Conservation (phyloP, 2,888 invertebrate genomes). For the Caenorhabditis sp. region DNA sequence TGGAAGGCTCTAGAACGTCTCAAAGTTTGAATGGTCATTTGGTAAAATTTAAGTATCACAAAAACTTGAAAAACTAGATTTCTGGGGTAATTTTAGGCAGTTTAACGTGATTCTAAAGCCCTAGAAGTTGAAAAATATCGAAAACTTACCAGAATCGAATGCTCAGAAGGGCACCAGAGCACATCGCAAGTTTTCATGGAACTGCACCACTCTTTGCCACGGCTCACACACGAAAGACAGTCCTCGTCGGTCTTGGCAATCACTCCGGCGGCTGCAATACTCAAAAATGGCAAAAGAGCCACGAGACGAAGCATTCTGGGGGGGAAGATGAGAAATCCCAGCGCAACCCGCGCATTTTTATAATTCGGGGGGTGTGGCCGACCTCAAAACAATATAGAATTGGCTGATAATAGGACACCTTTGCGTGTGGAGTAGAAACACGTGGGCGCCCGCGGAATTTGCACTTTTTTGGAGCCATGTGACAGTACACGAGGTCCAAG, state of each 20-base stretch:
- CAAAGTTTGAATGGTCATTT: too few species aligned
- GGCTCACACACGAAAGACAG: constrained; percentile 24
- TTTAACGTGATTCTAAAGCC: too few species aligned
- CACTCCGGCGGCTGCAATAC: constrained; percentile 4
- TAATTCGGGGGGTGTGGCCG: too few species aligned
- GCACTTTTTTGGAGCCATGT: neutral
- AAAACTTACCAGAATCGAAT: constrained; percentile 28
- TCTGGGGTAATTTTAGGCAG: too few species aligned
- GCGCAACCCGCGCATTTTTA: too few species aligned
- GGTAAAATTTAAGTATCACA: too few species aligned
- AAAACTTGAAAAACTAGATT: too few species aligned
- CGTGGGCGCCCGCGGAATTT: constrained; percentile 5
- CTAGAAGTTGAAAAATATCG: too few species aligned
- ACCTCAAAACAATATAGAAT: neutral
- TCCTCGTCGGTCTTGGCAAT: constrained; percentile 30
- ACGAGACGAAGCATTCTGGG: neutral
- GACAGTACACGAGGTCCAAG: neutral
- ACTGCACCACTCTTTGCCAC: constrained; percentile 34
- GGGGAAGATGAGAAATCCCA: too few species aligned
- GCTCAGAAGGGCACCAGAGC: constrained; percentile 18
- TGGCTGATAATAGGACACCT: neutral
- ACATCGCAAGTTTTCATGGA: constrained; percentile 40
- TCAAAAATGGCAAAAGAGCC: neutral
- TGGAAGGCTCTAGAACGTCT: too few species aligned
- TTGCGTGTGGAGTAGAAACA: constrained; percentile 2